Evolutionary conservation across 1,140 invertebrate genomes (phyloP).

Genomic region (Caenorhabditis remanei): DNA sequence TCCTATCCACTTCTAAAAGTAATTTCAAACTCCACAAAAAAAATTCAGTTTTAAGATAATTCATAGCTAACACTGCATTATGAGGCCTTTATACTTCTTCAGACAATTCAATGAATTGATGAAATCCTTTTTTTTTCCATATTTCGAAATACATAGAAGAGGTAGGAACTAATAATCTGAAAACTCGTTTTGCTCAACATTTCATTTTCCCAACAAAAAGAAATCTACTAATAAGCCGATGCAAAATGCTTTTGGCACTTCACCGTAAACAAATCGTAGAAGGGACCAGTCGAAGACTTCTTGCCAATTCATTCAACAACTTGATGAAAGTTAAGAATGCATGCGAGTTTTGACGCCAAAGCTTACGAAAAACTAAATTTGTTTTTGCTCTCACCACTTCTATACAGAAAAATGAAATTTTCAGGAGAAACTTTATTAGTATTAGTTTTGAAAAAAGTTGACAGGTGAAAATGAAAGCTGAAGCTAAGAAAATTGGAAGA

Average conservation of each 20-base stretch:
- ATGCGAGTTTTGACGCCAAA: slow-evolving; percentile 42
- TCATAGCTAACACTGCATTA: no score
- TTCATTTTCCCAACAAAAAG: background rate
- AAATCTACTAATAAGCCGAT: slow-evolving; percentile 9
- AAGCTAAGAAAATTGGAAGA: background rate
- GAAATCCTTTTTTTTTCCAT: background rate
- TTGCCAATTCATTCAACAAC: slow-evolving; percentile 43
- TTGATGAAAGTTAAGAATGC: slow-evolving; percentile 50
- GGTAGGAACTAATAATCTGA: background rate
- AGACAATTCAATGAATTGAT: no score
- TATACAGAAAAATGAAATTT: background rate
- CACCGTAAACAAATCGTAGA: slow-evolving; percentile 31
- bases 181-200: background rate
- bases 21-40: no score
- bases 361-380: slow-evolving; percentile 37
- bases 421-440: background rate
- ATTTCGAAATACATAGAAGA: background rate
- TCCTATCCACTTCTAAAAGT: no score
- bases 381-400: background rate
- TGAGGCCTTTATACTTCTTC: no score
- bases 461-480: slow-evolving; percentile 24
- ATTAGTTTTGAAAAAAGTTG: background rate
- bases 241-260: slow-evolving; percentile 15
- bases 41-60: no score
- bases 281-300: background rate